phyloP scores from a whole-genome alignment of 1,140 invertebrate genomes.

The Drosophila eugracilis region DNA sequence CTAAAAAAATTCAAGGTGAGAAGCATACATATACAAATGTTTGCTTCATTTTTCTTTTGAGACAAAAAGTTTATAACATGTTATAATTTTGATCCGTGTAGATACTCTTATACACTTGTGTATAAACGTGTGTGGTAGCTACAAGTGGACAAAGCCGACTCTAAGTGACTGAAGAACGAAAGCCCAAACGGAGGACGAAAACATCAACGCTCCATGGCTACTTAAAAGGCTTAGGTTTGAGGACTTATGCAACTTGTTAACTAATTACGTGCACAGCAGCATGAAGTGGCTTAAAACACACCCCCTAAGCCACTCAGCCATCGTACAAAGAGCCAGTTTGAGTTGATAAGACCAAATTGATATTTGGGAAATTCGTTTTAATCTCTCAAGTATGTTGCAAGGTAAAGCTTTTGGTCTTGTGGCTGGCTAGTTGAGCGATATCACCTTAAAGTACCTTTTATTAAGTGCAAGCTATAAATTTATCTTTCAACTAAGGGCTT shows the following conservation, averaged over 20 bases:
- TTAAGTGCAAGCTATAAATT: background rate
- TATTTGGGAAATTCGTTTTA: background rate
- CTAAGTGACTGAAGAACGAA: conserved; percentile 48
- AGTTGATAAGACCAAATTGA: background rate
- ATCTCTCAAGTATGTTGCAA: background rate
- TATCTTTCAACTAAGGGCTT: background rate
- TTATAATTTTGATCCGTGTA: background rate
- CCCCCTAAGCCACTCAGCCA: background rate
- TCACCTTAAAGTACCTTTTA: background rate
- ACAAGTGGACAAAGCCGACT: conserved; percentile 60
- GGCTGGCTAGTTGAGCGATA: no score
- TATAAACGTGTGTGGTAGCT: conserved; percentile 25
- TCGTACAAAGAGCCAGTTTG: background rate
- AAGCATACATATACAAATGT: no score
- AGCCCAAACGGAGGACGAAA: conserved; percentile 23
- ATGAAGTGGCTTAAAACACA: conserved; percentile 30
- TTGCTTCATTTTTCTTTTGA: background rate
- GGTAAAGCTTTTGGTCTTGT: background rate
- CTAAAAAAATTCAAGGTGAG: no score
- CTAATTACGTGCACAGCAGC: conserved; percentile 59
- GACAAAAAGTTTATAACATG: no score
- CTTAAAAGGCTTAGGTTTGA: conserved; percentile 70
- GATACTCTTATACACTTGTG: conserved; percentile 5
- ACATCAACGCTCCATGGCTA: conserved; percentile 44
- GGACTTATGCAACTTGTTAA: conserved; percentile 75